Percentiles rank a stretch among this genome's conserved stretches.
Conservation (phyloP, 2,888 invertebrate genomes). For the Encarsia formosa region DNA sequence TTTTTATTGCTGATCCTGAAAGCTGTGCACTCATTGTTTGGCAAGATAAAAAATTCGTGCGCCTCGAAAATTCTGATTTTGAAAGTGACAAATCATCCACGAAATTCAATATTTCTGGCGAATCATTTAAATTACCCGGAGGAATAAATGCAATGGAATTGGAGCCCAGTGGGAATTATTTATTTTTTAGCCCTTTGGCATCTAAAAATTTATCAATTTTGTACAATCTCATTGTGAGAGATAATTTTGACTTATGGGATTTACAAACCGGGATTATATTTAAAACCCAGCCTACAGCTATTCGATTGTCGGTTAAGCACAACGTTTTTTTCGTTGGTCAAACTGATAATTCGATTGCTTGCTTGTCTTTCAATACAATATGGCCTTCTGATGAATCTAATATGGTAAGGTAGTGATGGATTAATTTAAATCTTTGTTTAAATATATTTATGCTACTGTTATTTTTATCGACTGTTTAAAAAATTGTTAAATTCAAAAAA, state of each 20-base stretch:
- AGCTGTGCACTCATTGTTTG: slow-evolving; percentile 2
- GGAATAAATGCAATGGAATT: slow-evolving; percentile 6
- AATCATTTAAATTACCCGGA: not conserved
- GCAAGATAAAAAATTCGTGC: slow-evolving; percentile 18
- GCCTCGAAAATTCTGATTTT: slow-evolving; percentile 29
- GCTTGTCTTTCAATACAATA: too few species aligned
- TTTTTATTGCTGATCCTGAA: slow-evolving; percentile 13
- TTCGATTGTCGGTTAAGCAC: not conserved
- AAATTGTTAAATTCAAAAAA: too few species aligned
- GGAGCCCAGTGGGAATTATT: not conserved
- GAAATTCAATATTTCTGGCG: slow-evolving; percentile 2
- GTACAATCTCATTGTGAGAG: not conserved
- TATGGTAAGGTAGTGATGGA: too few species aligned
- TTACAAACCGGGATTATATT: too few species aligned
- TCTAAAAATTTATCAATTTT: slow-evolving; percentile 1
- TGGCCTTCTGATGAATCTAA: too few species aligned
- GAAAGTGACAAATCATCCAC: not conserved
- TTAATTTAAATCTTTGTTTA: too few species aligned
- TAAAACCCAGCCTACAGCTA: not conserved
- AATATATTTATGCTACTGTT: too few species aligned
- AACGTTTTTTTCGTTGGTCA: not conserved
- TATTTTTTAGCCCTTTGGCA: slow-evolving; percentile 7
- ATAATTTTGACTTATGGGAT: not conserved
- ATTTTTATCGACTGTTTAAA: too few species aligned
- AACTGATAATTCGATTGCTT: slow-evolving; percentile 1